Base-by-base conservation (phyloP, 2,888 invertebrate genomes). In the Lathronympha strigana region DNA sequence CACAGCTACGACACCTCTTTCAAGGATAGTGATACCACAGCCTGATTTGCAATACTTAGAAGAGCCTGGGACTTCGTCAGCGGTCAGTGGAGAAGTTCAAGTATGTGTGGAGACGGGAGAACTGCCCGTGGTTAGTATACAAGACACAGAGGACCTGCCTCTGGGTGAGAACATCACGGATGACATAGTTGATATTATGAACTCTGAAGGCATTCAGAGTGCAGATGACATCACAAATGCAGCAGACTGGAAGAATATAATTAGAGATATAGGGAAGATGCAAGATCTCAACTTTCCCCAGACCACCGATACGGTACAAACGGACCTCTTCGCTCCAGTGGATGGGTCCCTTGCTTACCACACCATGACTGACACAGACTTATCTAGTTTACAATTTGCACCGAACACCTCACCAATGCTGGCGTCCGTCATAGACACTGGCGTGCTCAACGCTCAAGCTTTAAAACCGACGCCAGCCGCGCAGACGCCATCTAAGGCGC, bases 131-230 rank as follows among this genome's bases (percentile, higher is more conserved):
- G 92, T 92, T 73, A 92, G 92, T 78, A 92, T 92, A 83, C 92
- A 90, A 76, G 92, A 92, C 78, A 83, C 91, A 23, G 92, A 92
- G 69, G 92, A 92, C 40, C 74, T 92, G 69, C 92, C 87, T 8
- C 87, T 92, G 13, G 90, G 90, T 66, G 92, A 92, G 71, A 88
- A 86, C 69, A 78, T 90, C 63, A 90, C 92, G 11, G 92, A 92
- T 77, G 92, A 92, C 73, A 92, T 92, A 67, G 90, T 92, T 72
- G 90, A 81, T 63, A 92, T 92, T 69, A 92, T 92, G 92, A 91
- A 90, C 74, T 92, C 91, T 51, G 92, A 92, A 75, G 92, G 92
- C 33, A 92, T 92, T 67, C 88, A 90, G 73, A 89, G 88, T 69
- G 92, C 91, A 21, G 92, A 92, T 66, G 92, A 92, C 75, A 87